Percentiles rank a stretch among this genome's conserved stretches.
These are phyloP conservation scores for Chelonus insularis DNA, from an alignment of 1,140 invertebrate genomes.

Conservation along the genomic window DNA sequence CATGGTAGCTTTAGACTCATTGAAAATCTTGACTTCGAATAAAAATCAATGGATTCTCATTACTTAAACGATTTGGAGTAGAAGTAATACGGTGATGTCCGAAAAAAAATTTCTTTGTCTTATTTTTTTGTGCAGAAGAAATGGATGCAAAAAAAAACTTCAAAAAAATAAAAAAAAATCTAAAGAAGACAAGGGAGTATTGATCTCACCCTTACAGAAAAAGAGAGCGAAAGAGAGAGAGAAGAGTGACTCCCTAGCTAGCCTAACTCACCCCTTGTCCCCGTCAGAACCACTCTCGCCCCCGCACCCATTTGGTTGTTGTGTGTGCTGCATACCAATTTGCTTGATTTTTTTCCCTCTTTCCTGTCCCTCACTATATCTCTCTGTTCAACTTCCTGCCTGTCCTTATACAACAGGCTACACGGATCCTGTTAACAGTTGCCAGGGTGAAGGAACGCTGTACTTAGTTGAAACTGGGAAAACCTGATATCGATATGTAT, in stretches of 20 bases:
- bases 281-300: constrained; percentile 42
- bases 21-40: too few relatives aligned
- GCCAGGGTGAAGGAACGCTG: not conserved
- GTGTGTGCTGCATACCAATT: constrained; percentile 60
- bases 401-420: constrained; percentile 38
- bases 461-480: constrained; percentile 14
- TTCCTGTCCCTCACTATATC: constrained; percentile 22
- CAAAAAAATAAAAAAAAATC: constrained; percentile 35
- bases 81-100: too few relatives aligned
- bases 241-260: constrained; percentile 51
- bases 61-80: too few relatives aligned
- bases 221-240: too few relatives aligned
- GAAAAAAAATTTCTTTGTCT: too few relatives aligned
- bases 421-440: not conserved
- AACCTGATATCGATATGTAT: constrained; percentile 29
- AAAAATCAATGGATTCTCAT: too few relatives aligned
- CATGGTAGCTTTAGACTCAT: too few relatives aligned
- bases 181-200: constrained; percentile 53
- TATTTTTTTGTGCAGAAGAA: constrained; percentile 4
- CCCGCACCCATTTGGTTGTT: constrained; percentile 51
- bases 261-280: constrained; percentile 42
- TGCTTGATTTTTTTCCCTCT: constrained; percentile 54
- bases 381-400: constrained; percentile 39
- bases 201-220: constrained; percentile 59
- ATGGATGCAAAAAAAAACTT: constrained; percentile 32